Conservation (phyloP, 1,140 invertebrate genomes). For the Bombus turneri region DNA sequence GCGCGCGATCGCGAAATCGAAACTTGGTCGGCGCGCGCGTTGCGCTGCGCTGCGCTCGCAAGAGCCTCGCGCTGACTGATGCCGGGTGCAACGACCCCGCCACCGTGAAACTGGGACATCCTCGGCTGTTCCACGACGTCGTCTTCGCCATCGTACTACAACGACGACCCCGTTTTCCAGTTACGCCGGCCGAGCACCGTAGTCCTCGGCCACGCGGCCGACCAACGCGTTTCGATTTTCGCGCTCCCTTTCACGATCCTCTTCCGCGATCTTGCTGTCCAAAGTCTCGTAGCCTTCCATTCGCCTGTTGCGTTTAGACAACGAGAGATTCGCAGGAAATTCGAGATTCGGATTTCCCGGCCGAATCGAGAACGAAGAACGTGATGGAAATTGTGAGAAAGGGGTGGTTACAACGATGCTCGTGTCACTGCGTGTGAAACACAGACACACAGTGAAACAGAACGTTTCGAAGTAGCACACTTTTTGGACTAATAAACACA, state of each 20-base stretch:
- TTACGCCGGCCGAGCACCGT: slow-evolving; percentile 43
- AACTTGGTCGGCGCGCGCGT: slow-evolving; percentile 20
- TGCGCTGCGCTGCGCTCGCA: slow-evolving; percentile 10
- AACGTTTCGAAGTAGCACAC: no score
- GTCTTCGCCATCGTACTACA: slow-evolving; percentile 59
- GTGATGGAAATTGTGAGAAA: no score
- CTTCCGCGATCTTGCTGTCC: not conserved
- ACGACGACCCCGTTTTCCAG: slow-evolving; percentile 61
- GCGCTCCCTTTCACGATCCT: slow-evolving; percentile 4
- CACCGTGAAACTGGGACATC: slow-evolving; percentile 65
- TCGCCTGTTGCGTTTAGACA: not conserved
- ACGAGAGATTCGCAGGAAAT: not conserved
- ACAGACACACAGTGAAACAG: no score
- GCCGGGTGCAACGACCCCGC: slow-evolving; percentile 62
- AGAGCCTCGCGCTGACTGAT: slow-evolving; percentile 12
- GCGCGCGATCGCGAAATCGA: slow-evolving; percentile 64
- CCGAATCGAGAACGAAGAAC: no score
- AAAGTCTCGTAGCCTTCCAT: not conserved
- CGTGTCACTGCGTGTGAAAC: no score
- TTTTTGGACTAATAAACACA: no score
- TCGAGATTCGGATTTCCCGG: not conserved
- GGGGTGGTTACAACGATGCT: no score
- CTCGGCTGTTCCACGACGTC: slow-evolving; percentile 59
- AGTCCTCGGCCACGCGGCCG: slow-evolving; percentile 31
- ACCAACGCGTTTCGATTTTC: slow-evolving; percentile 53